These are phyloP conservation scores for Cossypha niveicapilla DNA, from an alignment of 2,797 vertebrate genomes.

Conservation along the genomic window DNA sequence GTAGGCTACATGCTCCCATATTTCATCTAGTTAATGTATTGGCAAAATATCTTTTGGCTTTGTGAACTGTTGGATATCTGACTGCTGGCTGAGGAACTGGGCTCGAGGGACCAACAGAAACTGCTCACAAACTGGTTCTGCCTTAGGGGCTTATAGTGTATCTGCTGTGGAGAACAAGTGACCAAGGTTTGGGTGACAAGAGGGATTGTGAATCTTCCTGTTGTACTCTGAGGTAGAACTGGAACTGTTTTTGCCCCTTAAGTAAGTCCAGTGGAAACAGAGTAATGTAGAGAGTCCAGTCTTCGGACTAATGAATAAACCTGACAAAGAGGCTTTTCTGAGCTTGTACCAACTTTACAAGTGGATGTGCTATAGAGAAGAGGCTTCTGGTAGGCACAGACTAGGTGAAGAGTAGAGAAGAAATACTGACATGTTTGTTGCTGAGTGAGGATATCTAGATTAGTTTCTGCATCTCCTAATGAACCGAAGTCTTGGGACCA, in stretches of 20 bases:
- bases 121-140: neutral
- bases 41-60: neutral
- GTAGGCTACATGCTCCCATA: neutral
- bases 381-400: neutral
- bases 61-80: neutral
- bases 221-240: neutral
- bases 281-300: neutral
- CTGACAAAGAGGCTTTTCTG: neutral
- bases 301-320: neutral
- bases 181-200: neutral
- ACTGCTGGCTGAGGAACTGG: neutral
- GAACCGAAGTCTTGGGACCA: neutral
- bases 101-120: neutral
- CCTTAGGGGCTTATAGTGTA: neutral
- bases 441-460: neutral
- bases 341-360: neutral
- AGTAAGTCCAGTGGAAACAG: neutral
- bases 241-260: neutral
- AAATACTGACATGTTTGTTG: neutral
- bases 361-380: neutral
- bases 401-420: neutral
- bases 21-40: neutral
- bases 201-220: neutral
- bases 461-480: neutral
- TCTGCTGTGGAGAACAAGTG: neutral